Base-by-base conservation (phyloP, 2,888 invertebrate genomes). In the Scrobipalpa atriplicella region DNA sequence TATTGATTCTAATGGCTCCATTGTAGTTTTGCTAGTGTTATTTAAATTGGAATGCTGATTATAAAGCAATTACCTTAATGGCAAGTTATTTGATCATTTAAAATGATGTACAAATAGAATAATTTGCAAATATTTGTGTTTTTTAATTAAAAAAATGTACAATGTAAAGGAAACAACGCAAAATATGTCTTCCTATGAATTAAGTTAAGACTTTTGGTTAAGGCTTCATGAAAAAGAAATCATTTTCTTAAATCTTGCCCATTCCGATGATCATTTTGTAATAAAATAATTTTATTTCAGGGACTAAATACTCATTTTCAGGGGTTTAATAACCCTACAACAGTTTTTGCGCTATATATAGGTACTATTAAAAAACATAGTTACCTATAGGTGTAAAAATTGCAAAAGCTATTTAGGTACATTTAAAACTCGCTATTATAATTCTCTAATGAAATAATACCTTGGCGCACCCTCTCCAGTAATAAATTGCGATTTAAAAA, bases 401-500 rank as follows among this genome's bases (percentile, higher is more conserved):
- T 51, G 51, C 13, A 7, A 43, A 62, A 7, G 6, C 19, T 5
- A 47, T 62, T 62, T 21, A n/a, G n/a, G n/a, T n/a, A 62, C 21
- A 43, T 62, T 62, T 29, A 18, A 47, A 47, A 62, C 62, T 51
- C 47, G 9, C 43, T 62, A 21, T 68, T 67, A 64, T 75, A 76
- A 76, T 75, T 75, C 68, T 72, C 71, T 77, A 80, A 80, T 78
- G 77, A 81, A 82, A 82, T 82, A 78, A 78, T 66, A 64, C 43
- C 62, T 68, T 51, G 80, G 77, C 77, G 77, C 77, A 78, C 80
- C 81, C 83, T 82, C 83, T 80, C 78, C 67, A 63, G 72, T 76
- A 83, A 84, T 84, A 84, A 85, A 84, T 84, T 77, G 80, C 78
- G 74, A 78, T 79, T 80, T 78, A 80, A 84, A 84, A 83, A 84